A percentile compares a stretch with the other conserved stretches of the same genome.
Conservation (phyloP, 2,797 vertebrate species). For the Ctenopoma kingsleyae region DNA sequence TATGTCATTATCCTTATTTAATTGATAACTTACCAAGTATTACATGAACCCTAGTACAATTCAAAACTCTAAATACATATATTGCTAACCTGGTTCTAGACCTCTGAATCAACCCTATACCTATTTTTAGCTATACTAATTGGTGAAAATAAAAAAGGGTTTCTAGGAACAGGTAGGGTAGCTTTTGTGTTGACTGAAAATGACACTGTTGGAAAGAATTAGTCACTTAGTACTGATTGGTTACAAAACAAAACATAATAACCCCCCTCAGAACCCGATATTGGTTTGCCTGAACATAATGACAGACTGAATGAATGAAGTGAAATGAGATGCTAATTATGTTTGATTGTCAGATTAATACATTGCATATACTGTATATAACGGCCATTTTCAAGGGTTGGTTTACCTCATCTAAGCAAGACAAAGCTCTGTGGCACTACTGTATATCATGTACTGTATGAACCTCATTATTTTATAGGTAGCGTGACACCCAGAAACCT, state of each 20-base stretch:
- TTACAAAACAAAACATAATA: slow-evolving; percentile 8
- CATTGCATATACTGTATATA: background rate
- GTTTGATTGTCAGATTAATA: slow-evolving; percentile 12
- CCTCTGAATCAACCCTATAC: no score
- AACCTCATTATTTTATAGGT: slow-evolving; percentile 62
- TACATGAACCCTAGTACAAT: background rate
- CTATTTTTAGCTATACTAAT: no score
- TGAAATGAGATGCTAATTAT: slow-evolving; percentile 24
- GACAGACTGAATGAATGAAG: slow-evolving; percentile 10
- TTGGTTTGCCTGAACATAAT: background rate
- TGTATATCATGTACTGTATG: slow-evolving; percentile 4
- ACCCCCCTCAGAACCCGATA: background rate
- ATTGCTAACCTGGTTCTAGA: no score
- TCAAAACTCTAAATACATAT: background rate
- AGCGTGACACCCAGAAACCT: slow-evolving; percentile 37
- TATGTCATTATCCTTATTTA: no score
- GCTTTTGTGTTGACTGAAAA: background rate
- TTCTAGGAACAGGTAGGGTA: background rate
- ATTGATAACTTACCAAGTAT: background rate
- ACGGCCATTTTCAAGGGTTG: slow-evolving; percentile 8
- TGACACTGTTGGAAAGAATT: no score
- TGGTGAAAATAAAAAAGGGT: background rate
- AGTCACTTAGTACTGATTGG: background rate
- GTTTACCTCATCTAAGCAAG: slow-evolving; percentile 19
- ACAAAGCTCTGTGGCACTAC: slow-evolving; percentile 3